Percentiles rank a stretch among this genome's conserved stretches.
These are phyloP conservation scores for Heliopora coerulea DNA, from an alignment of 92 coral and sea anemone genomes.

Conservation along the genomic window DNA sequence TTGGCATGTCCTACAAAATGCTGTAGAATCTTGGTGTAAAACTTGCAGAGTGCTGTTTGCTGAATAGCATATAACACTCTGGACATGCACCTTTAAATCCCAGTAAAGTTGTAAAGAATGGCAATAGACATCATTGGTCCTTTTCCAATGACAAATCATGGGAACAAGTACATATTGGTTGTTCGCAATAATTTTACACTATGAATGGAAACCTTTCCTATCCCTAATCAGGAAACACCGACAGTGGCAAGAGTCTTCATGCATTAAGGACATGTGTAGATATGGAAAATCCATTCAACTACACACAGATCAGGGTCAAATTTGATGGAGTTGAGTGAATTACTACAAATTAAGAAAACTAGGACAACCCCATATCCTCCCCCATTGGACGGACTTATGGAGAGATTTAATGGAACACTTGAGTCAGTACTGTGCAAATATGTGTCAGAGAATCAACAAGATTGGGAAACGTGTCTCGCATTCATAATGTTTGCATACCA, in stretches of 20 bases:
- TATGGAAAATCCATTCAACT: slow-evolving; percentile 42
- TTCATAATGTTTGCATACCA: slow-evolving; percentile 45
- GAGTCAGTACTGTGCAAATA: slow-evolving; percentile 35
- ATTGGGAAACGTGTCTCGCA: slow-evolving; percentile 24
- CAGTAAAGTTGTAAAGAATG: slow-evolving; percentile 42
- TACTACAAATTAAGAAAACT: slow-evolving; percentile 47
- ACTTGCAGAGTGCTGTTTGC: slow-evolving; percentile 4
- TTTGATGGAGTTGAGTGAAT: slow-evolving; percentile 28
- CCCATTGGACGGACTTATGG: slow-evolving; percentile 34
- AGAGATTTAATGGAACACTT: slow-evolving; percentile 40
- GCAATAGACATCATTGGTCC: slow-evolving; percentile 48
- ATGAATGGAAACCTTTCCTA: too few relatives aligned
- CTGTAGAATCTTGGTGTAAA: slow-evolving; percentile 10
- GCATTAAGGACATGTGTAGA: slow-evolving; percentile 33
- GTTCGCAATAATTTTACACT: background rate
- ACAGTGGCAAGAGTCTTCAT: too few relatives aligned
- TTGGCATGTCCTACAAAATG: background rate
- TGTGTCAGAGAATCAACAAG: too few relatives aligned
- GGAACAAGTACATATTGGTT: slow-evolving; percentile 51
- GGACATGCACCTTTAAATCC: slow-evolving; percentile 26
- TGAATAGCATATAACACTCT: slow-evolving; percentile 11
- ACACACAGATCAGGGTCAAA: slow-evolving; percentile 45
- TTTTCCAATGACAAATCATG: slow-evolving; percentile 12
- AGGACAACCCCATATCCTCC: slow-evolving; percentile 44
- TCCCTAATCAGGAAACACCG: too few relatives aligned